These are phyloP conservation scores for Oeneis ivallda DNA, from an alignment of 2,888 invertebrate genomes.

Conservation along the genomic window DNA sequence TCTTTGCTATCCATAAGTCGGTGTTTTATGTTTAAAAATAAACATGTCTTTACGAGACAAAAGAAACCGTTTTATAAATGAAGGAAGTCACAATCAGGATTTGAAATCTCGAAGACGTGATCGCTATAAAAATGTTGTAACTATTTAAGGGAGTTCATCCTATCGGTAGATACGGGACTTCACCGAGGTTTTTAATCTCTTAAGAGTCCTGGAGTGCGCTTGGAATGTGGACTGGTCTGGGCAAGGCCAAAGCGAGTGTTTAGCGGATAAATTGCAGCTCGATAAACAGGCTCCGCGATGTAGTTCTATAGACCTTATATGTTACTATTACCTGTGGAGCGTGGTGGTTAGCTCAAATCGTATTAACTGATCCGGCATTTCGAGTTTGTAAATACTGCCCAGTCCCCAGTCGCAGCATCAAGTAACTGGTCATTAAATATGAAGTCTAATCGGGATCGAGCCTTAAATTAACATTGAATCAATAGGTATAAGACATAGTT, in stretches of 20 bases:
- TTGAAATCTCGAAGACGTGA: slow-evolving; percentile 38
- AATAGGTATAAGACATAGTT: too few species aligned
- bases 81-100: slow-evolving; percentile 39
- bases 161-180: slow-evolving; percentile 40
- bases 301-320: slow-evolving; percentile 56
- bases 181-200: slow-evolving; percentile 58
- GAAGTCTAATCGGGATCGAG: slow-evolving; percentile 25
- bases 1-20: neutral
- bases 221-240: slow-evolving; percentile 69
- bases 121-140: slow-evolving; percentile 37
- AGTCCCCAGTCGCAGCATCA: slow-evolving; percentile 30
- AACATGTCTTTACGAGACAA: slow-evolving; percentile 15
- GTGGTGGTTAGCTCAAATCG: slow-evolving; percentile 61
- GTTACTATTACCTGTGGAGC: slow-evolving; percentile 60
- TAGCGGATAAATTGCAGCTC: slow-evolving; percentile 73
- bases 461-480: slow-evolving; percentile 34
- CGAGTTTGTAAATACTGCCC: slow-evolving; percentile 44
- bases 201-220: slow-evolving; percentile 62
- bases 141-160: slow-evolving; percentile 38
- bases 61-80: slow-evolving; percentile 27
- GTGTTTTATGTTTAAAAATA: slow-evolving; percentile 2
- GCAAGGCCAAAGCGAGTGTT: slow-evolving; percentile 69
- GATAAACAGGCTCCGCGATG: slow-evolving; percentile 64
- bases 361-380: slow-evolving; percentile 52
- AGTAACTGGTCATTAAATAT: slow-evolving; percentile 36